These are phyloP conservation scores for Strigops habroptila DNA, from an alignment of 2,113 vertebrate species.

Conservation along the genomic window DNA sequence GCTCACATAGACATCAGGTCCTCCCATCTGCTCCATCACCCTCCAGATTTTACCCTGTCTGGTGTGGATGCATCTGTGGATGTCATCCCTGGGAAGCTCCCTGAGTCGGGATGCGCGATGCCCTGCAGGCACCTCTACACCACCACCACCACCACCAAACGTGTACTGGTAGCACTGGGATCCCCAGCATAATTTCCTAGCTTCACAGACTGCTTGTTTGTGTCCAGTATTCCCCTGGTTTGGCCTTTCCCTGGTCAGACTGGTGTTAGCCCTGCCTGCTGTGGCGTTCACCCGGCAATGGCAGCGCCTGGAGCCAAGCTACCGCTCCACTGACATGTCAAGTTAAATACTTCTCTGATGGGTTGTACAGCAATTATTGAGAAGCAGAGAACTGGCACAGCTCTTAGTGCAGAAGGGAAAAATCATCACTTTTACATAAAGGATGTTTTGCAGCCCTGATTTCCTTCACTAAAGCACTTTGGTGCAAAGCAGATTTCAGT, in stretches of 20 bases:
- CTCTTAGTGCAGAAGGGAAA: neutral
- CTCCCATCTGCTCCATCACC: neutral
- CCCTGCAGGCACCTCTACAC: neutral
- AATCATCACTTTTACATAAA: slow-evolving; percentile 2
- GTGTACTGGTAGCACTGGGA: neutral
- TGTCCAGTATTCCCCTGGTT: rapidly evolving
- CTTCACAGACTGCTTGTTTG: neutral
- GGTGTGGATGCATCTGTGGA: neutral
- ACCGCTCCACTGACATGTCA: rapidly evolving
- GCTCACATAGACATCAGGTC: neutral
- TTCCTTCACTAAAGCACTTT: neutral
- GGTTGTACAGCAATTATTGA: neutral
- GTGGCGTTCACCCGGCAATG: rapidly evolving
- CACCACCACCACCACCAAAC: rapidly evolving
- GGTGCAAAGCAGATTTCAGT: neutral
- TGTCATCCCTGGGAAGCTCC: neutral
- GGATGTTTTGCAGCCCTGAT: slow-evolving; percentile 27
- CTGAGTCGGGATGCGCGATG: neutral
- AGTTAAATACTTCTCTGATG: neutral
- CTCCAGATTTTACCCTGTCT: neutral
- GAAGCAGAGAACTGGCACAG: neutral
- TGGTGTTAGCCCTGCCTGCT: neutral
- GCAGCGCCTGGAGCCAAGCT: neutral
- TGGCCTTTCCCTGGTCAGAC: neutral
- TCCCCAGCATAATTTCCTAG: neutral